Evolutionary conservation across 2,113 vertebrate species (phyloP), one percentile per base, ranked within the genome.

Genomic region (Prietella phreatophila): DNA sequence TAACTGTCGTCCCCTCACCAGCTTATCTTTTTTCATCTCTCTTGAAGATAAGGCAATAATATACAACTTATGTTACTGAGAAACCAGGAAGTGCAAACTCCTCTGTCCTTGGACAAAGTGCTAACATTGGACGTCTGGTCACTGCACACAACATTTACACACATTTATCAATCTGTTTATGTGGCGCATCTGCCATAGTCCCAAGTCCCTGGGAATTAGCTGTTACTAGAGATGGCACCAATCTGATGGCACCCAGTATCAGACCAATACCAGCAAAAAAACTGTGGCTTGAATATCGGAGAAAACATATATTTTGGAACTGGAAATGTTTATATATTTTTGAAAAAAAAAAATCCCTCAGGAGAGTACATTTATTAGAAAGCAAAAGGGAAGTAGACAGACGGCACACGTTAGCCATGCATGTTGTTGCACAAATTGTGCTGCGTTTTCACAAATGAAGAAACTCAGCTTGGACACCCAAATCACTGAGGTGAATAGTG

Each of bases 401-500:
- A 42, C 9, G 8, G 67, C 36, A 27, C 1, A 27, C 42, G 5
- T 50, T 47, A 25, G 20, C 1, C 22, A 15, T 78, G 25, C 30
- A n/a, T 53, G 5, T 19, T 56, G 47, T 14, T 11, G 69, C 65
- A 33, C 5, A 30, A 25, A 80, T 61, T 87, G 60, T 33, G 60
- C 85, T 85, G 27, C 30, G 55, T 65, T 73, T 58, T 67, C 82
- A 60, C 60, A 82, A 76, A 30, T 42, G 55, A 50, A 85, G 36
- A 47, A 69, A 42, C 53, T 73, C 36, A 2, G 15, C 53, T n/a
- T 15, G 7, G n/a, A 65, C 19, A 33, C 71, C 71, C 11, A 14
- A n/a, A 53, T 27, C 11, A 67, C 55, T 53, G 22, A 56, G 4
- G 20, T 53, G n/a, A 53, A 11, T 1, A 65, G 56, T 85, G 63